These are phyloP conservation scores for Eupithecia pulchellata DNA, from an alignment of 2,888 invertebrate genomes.

Conservation along the genomic window DNA sequence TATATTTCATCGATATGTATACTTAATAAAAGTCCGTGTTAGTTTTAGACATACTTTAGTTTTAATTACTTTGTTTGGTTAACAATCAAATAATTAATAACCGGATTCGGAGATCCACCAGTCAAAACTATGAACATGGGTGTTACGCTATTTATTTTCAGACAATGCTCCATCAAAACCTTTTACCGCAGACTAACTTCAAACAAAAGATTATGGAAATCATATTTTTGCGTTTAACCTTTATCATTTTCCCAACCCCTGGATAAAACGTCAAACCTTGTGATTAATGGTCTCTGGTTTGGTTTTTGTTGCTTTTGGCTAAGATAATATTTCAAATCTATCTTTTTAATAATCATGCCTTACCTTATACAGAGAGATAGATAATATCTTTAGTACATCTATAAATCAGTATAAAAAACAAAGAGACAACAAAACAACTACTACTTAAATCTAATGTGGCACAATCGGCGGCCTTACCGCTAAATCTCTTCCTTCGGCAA, in stretches of 20 bases:
- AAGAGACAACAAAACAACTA: no score
- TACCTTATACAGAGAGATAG: background rate
- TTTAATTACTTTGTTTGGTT: no score
- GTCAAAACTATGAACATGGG: background rate
- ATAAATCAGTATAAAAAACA: no score
- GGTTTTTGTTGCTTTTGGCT: constrained; percentile 6
- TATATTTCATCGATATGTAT: no score
- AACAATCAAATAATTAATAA: no score
- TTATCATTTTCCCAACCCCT: constrained; percentile 2
- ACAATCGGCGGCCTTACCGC: no score
- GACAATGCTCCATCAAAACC: background rate
- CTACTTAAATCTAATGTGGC: no score
- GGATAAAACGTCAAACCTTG: constrained; percentile 3
- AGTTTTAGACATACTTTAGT: no score
- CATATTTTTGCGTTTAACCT: constrained; percentile 7
- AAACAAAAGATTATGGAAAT: constrained; percentile 6
- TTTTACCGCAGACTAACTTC: background rate
- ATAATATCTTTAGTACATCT: no score
- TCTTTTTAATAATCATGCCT: background rate
- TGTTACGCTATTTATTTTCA: background rate
- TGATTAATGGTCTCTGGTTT: constrained; percentile 22
- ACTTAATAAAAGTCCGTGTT: no score
- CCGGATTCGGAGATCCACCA: no score
- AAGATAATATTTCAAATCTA: constrained; percentile 7
- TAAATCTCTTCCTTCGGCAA: no score